These are phyloP conservation scores for Drosophila putrida DNA, from an alignment of 2,888 invertebrate genomes.

Conservation along the genomic window DNA sequence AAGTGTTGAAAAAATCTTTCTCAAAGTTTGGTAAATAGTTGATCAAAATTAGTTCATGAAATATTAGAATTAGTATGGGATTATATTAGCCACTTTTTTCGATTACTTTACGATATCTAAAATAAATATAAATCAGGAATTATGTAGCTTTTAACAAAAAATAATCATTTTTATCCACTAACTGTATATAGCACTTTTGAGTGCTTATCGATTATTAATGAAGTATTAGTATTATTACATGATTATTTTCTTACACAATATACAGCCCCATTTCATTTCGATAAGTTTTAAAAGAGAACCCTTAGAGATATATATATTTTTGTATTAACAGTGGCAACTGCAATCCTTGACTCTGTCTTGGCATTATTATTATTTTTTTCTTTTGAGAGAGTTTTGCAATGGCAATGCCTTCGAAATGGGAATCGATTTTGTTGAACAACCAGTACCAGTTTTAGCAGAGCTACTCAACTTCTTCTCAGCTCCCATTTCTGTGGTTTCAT, in stretches of 20 bases:
- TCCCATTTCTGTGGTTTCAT: constrained; percentile 29
- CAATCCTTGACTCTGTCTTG: constrained; percentile 11
- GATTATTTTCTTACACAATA: neutral
- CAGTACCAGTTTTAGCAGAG: constrained; percentile 17
- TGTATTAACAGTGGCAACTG: constrained; percentile 1
- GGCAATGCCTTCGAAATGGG: constrained; percentile 42
- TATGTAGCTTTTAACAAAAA: no score
- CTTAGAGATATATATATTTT: neutral
- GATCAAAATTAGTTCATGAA: no score
- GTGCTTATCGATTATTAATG: no score
- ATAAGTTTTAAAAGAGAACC: neutral
- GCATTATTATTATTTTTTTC: neutral
- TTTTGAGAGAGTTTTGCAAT: constrained; percentile 1
- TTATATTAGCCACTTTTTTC: no score
- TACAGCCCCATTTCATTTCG: no score
- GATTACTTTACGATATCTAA: no score
- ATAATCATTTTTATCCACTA: no score
- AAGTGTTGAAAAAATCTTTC: no score
- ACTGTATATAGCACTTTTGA: no score
- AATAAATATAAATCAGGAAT: no score
- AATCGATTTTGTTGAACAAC: constrained; percentile 67
- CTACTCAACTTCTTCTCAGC: constrained; percentile 29
- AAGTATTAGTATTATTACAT: neutral
- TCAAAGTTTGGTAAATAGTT: no score
- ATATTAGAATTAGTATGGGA: no score